A percentile compares a stretch with the other conserved stretches of the same genome.
Evolutionary conservation across 37 sponge, comb jelly and placozoan species (phyloP).

Genomic region (Halichondria panicea): DNA sequence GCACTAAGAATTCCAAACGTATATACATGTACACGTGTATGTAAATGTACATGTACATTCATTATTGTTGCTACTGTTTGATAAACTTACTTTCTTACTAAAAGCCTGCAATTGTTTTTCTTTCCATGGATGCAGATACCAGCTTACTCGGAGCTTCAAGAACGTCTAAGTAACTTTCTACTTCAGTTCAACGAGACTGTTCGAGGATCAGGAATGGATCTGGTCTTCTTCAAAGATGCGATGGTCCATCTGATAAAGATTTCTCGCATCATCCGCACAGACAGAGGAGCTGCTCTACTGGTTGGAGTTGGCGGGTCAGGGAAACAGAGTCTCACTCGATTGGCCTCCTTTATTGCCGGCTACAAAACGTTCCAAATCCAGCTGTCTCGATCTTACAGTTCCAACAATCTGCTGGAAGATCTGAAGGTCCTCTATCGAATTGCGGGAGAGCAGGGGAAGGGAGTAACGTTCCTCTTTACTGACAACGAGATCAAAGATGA

Average conservation of each 20-base stretch:
- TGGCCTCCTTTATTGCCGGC: conserved; percentile 98
- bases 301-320: conserved; percentile 99
- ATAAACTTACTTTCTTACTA: too few species aligned
- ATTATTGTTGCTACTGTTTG: not conserved
- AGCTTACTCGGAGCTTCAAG: conserved; percentile 67
- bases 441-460: conserved; percentile 92
- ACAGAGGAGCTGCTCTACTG: conserved; percentile 92
- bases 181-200: conserved; percentile 96
- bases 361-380: conserved; percentile 99
- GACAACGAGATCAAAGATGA: conserved; percentile 99
- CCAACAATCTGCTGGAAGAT: conserved; percentile 96
- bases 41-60: not conserved
- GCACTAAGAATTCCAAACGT: too few species aligned
- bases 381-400: conserved; percentile 95
- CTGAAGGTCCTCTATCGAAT: conserved; percentile 90
- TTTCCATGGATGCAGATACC: conserved; percentile 63
- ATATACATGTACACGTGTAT: conserved; percentile 4
- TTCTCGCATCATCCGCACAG: conserved; percentile 97
- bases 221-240: conserved; percentile 99
- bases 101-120: not conserved
- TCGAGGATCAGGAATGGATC: conserved; percentile 97
- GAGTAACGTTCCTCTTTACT: conserved; percentile 97
- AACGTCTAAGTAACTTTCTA: conserved; percentile 73
- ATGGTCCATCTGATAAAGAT: conserved; percentile 96
- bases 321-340: conserved; percentile 98